Conservation (phyloP, 1,140 invertebrate species). For the Drosophila ficusphila region DNA sequence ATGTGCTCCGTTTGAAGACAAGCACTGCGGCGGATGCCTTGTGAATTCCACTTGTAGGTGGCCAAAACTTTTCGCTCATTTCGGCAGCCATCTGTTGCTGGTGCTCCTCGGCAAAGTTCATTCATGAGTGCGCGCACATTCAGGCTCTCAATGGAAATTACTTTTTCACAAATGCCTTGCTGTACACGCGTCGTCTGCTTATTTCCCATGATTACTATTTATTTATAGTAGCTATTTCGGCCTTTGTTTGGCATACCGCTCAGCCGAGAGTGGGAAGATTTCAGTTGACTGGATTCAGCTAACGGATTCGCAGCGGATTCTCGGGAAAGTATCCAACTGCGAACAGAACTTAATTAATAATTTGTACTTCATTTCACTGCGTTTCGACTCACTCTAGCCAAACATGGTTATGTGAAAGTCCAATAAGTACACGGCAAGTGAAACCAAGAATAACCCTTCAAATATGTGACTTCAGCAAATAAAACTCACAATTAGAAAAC, state of each 20-base stretch:
- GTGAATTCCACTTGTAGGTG: not conserved
- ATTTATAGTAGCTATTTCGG: slow-evolving; percentile 4
- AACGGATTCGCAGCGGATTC: no score
- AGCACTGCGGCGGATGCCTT: not conserved
- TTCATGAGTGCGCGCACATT: slow-evolving; percentile 10
- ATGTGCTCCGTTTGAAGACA: slow-evolving; percentile 3
- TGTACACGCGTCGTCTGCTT: not conserved
- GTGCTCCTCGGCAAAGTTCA: slow-evolving; percentile 5
- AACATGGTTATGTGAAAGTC: not conserved
- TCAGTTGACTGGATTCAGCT: not conserved
- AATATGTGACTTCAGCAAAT: no score
- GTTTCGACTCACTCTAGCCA: no score
- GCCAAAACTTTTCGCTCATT: not conserved
- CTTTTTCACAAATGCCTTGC: not conserved
- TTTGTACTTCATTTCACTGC: no score
- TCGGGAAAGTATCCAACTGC: not conserved
- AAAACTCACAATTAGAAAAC: not conserved
- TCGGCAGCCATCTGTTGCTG: slow-evolving; percentile 25
- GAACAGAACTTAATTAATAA: no score
- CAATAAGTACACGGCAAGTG: not conserved
- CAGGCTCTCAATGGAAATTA: slow-evolving; percentile 2
- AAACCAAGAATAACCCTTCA: not conserved
- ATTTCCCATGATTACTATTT: not conserved
- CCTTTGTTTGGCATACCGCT: not conserved
- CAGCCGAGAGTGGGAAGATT: not conserved